These are phyloP conservation scores for Brachionus rubens DNA, from an alignment of 1,140 invertebrate species.

Conservation along the genomic window DNA sequence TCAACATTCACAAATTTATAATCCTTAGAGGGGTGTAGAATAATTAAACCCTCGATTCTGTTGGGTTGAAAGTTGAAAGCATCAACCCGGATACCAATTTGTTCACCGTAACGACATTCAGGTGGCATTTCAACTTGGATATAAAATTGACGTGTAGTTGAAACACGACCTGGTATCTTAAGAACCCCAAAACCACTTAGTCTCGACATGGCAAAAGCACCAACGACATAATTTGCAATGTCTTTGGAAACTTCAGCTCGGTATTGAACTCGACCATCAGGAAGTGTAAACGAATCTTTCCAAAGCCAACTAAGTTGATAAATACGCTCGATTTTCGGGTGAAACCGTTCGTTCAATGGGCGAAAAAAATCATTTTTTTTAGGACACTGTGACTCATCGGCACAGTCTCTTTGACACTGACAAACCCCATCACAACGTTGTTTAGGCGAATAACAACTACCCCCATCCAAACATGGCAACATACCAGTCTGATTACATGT, in stretches of 20 bases:
- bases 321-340: conserved; percentile 64
- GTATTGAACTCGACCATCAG: conserved; percentile 65
- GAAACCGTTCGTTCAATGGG: conserved; percentile 51
- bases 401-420: conserved; percentile 76
- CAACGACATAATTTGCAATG: conserved; percentile 86
- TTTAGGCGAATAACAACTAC: conserved; percentile 70
- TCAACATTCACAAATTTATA: conserved; percentile 92
- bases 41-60: conserved; percentile 71
- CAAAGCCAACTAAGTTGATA: conserved; percentile 38
- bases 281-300: conserved; percentile 50
- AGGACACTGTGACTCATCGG: conserved; percentile 80
- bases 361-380: conserved; percentile 68
- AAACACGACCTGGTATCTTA: conserved; percentile 66
- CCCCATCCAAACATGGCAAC: conserved; percentile 69
- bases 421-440: conserved; percentile 73
- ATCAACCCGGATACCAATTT: conserved; percentile 82
- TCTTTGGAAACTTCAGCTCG: conserved; percentile 76
- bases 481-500: conserved; percentile 73
- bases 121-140: conserved; percentile 89
- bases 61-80: conserved; percentile 72
- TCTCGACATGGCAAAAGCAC: conserved; percentile 82
- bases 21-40: conserved; percentile 73
- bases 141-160: conserved; percentile 81
- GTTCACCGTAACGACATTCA: conserved; percentile 79
- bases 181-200: conserved; percentile 80